Percentiles rank a stretch among this genome's conserved stretches.
Evolutionary conservation across 2,797 vertebrate genomes (phyloP).

Genomic region (Diplodus sargus): DNA sequence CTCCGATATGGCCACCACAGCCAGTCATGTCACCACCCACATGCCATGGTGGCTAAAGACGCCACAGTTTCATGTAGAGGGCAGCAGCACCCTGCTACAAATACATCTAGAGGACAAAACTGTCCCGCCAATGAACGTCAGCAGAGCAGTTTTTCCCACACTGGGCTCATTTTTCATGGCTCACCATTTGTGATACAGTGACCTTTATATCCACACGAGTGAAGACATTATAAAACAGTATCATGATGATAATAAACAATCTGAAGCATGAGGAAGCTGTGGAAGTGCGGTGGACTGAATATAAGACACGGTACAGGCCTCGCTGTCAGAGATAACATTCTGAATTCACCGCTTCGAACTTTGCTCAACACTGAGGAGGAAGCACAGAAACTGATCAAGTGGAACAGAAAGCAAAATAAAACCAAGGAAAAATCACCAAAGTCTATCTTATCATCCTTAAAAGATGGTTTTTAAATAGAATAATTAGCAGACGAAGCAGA

Average conservation of each 20-base stretch:
- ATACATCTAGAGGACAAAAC: conserved; percentile 55
- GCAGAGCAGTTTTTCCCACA: conserved; percentile 28
- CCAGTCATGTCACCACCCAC: conserved; percentile 67
- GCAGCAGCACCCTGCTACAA: conserved; percentile 62
- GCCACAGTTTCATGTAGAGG: conserved; percentile 60
- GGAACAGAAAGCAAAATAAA: conserved; percentile 37
- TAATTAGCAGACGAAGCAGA: conserved; percentile 25
- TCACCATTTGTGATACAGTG: conserved; percentile 60
- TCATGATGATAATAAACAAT: conserved; percentile 18
- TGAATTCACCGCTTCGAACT: conserved; percentile 4
- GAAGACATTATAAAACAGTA: conserved; percentile 11
- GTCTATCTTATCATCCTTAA: conserved; percentile 63
- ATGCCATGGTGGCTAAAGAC: conserved; percentile 60
- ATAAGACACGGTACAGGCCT: conserved; percentile 5
- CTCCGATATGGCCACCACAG: conserved; percentile 64
- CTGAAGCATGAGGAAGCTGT: conserved; percentile 3
- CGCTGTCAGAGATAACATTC: conserved; percentile 5
- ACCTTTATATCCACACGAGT: conserved; percentile 49
- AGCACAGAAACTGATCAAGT: conserved; percentile 22
- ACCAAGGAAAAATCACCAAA: conserved; percentile 80
- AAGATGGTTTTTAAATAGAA: conserved; percentile 48
- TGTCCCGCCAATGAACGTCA: conserved; percentile 39
- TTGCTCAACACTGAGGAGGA: conserved; percentile 27
- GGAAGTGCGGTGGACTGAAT: conserved; percentile 3
- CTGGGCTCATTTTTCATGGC: conserved; percentile 57